These are phyloP conservation scores for Rana temporaria DNA, from an alignment of 2,113 vertebrate genomes.

Conservation along the genomic window DNA sequence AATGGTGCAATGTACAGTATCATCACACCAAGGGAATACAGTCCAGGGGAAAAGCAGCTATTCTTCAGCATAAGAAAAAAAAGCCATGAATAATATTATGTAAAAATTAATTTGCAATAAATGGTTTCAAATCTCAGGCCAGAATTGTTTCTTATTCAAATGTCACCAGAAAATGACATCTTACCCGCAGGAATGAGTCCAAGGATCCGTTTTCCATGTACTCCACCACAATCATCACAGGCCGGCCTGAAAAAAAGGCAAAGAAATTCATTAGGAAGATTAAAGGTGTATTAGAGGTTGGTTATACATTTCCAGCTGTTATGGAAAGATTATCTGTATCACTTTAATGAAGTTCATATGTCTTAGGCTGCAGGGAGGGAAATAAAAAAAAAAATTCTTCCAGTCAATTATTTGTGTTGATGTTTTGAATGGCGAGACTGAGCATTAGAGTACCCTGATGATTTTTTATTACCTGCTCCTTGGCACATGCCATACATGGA, in stretches of 20 bases:
- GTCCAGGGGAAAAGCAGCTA: constrained; percentile 62
- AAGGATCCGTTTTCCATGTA: constrained; percentile 97
- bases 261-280: constrained; percentile 64
- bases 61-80: constrained; percentile 67
- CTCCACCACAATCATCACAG: constrained; percentile 97
- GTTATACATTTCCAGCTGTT: constrained; percentile 61
- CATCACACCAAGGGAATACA: constrained; percentile 62
- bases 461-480: constrained; percentile 40
- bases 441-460: background rate
- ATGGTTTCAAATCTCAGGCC: constrained; percentile 71
- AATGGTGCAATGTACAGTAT: constrained; percentile 61
- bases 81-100: constrained; percentile 70
- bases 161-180: constrained; percentile 71
- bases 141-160: constrained; percentile 71
- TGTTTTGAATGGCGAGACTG: constrained; percentile 35
- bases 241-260: constrained; percentile 85
- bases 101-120: constrained; percentile 74
- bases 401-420: constrained; percentile 26
- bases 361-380: constrained; percentile 53
- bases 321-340: constrained; percentile 63
- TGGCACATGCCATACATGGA: constrained; percentile 44
- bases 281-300: constrained; percentile 55
- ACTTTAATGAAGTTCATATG: constrained; percentile 61
- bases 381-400: constrained; percentile 41
- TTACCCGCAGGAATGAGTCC: constrained; percentile 94